These are phyloP conservation scores for Papilio glaucus DNA, from an alignment of 1,140 invertebrate genomes.

Conservation along the genomic window DNA sequence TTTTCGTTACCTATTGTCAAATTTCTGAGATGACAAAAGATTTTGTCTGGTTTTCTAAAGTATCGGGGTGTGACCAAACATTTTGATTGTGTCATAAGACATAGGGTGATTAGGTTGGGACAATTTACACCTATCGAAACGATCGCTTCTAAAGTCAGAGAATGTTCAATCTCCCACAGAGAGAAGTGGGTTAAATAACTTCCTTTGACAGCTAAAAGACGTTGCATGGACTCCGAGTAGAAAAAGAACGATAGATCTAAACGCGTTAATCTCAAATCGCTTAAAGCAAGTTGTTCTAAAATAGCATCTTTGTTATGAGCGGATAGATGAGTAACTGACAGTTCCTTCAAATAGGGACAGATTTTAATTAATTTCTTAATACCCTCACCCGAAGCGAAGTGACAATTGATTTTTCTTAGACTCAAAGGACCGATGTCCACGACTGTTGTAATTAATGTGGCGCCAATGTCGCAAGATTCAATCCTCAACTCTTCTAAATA, in stretches of 20 bases:
- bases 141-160: constrained; percentile 69
- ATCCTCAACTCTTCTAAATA: constrained; percentile 76
- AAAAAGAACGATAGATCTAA: constrained; percentile 79
- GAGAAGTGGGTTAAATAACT: constrained; percentile 77
- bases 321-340: constrained; percentile 76
- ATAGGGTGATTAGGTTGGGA: constrained; percentile 67
- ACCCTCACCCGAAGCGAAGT: constrained; percentile 75
- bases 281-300: constrained; percentile 68
- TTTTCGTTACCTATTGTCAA: constrained; percentile 75
- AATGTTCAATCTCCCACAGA: constrained; percentile 75
- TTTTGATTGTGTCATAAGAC: constrained; percentile 74
- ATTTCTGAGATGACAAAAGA: constrained; percentile 68
- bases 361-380: constrained; percentile 76
- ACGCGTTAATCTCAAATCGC: constrained; percentile 66
- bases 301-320: constrained; percentile 75
- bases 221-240: constrained; percentile 66
- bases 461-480: constrained; percentile 80
- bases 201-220: constrained; percentile 70
- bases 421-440: constrained; percentile 69
- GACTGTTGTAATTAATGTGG: constrained; percentile 69
- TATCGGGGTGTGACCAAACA: constrained; percentile 67
- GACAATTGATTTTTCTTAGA: constrained; percentile 76
- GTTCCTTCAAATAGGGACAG: constrained; percentile 72
- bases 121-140: constrained; percentile 69
- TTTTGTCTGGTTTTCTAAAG: constrained; percentile 60